Conservation (phyloP, 2,797 vertebrate genomes). For the Valencia hispanica region DNA sequence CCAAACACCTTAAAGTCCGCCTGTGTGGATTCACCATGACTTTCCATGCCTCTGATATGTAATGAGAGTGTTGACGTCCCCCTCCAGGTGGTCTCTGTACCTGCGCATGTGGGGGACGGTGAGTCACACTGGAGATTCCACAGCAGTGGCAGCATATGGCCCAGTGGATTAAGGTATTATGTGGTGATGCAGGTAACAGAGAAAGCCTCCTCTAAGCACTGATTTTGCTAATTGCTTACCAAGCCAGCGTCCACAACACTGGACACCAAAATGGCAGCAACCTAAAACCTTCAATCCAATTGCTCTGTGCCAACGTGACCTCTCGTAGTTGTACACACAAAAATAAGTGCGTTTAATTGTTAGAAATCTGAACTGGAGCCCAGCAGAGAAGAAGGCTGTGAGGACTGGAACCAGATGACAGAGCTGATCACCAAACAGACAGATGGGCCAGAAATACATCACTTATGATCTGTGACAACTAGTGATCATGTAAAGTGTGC, state of each 20-base stretch:
- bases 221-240: slow-evolving; percentile 85
- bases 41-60: neutral
- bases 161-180: slow-evolving; percentile 88
- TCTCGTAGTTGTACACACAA: slow-evolving; percentile 33
- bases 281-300: slow-evolving; percentile 82
- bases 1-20: neutral
- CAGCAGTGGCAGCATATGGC: slow-evolving; percentile 84
- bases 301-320: slow-evolving; percentile 69
- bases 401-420: neutral
- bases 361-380: slow-evolving; percentile 10
- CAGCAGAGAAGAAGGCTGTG: neutral
- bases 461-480: slow-evolving; percentile 37
- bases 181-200: slow-evolving; percentile 84
- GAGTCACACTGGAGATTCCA: slow-evolving; percentile 58
- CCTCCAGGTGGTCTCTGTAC: slow-evolving; percentile 45
- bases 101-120: slow-evolving; percentile 37
- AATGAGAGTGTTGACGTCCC: neutral
- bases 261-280: slow-evolving; percentile 77
- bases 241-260: slow-evolving; percentile 60
- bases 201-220: slow-evolving; percentile 78
- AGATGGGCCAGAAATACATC: slow-evolving; percentile 12
- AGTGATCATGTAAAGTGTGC: slow-evolving; percentile 57
- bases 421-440: slow-evolving; percentile 18
- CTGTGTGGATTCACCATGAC: neutral
- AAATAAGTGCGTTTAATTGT: slow-evolving; percentile 32